Percentiles rank a stretch among this genome's conserved stretches.
Evolutionary conservation across 2,797 vertebrate genomes (phyloP).

Genomic region (Xenopus petersii): DNA sequence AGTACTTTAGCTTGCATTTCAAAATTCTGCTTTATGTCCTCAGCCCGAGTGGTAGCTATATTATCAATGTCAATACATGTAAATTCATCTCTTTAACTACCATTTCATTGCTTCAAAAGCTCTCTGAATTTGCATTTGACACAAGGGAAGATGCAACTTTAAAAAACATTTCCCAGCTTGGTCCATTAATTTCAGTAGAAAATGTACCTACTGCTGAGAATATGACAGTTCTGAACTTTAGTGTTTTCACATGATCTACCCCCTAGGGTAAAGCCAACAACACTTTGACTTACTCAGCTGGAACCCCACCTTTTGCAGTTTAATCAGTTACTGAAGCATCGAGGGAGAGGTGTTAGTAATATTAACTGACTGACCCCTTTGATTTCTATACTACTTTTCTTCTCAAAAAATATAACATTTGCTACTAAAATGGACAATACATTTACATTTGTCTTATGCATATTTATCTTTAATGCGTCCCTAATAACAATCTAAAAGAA

Average conservation of each 20-base stretch:
- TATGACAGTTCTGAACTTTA: conserved; percentile 78
- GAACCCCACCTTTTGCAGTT: conserved; percentile 65
- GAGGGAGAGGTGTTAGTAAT: conserved; percentile 55
- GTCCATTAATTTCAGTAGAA: conserved; percentile 79
- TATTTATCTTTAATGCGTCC: neutral
- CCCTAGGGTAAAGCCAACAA: conserved; percentile 67
- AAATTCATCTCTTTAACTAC: conserved; percentile 75
- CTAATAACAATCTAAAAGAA: too few relatives aligned
- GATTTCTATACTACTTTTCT: conserved; percentile 52
- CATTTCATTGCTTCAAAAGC: conserved; percentile 74
- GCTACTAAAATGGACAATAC: neutral
- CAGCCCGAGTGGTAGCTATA: conserved; percentile 60
- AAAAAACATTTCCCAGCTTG: conserved; percentile 72
- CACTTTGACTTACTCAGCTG: conserved; percentile 66
- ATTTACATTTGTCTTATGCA: neutral
- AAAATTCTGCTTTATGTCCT: conserved; percentile 62
- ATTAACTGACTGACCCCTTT: conserved; percentile 55
- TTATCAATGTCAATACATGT: conserved; percentile 72
- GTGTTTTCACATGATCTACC: conserved; percentile 76
- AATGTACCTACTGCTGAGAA: conserved; percentile 76
- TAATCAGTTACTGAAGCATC: conserved; percentile 62
- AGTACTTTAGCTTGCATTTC: conserved; percentile 43
- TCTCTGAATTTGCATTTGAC: conserved; percentile 80
- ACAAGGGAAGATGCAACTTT: conserved; percentile 74
- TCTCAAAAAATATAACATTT: conserved; percentile 18